Evolutionary conservation across 92 coral and sea anemone species (phyloP).

Genomic region (Siderastrea siderea): DNA sequence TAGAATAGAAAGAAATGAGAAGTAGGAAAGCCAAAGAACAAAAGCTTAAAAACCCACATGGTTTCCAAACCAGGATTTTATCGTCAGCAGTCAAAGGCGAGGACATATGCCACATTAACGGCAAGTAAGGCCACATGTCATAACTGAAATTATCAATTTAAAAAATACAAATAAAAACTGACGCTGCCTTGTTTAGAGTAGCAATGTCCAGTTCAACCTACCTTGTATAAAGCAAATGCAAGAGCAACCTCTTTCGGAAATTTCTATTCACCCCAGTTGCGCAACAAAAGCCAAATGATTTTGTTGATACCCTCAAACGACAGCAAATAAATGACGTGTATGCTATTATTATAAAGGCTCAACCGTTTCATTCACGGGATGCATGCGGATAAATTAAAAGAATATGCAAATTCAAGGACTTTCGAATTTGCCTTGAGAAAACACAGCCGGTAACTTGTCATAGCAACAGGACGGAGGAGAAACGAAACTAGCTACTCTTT

Average conservation of each 20-base stretch:
- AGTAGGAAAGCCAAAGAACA: too few species aligned
- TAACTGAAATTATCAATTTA: background rate
- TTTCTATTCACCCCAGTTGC: background rate
- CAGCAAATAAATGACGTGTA: conserved; percentile 11
- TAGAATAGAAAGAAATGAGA: background rate
- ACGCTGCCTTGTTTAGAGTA: too few species aligned
- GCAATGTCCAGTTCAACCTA: background rate
- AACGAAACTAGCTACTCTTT: background rate
- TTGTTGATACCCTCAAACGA: background rate
- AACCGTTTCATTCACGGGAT: background rate
- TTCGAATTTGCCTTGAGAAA: background rate
- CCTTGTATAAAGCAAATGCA: background rate
- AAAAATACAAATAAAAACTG: too few species aligned
- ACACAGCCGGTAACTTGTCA: conserved; percentile 19
- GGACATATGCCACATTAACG: too few species aligned
- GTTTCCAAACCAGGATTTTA: too few species aligned
- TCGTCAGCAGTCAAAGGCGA: background rate
- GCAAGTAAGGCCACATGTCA: background rate
- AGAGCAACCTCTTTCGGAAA: background rate
- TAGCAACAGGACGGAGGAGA: background rate
- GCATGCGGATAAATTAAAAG: background rate
- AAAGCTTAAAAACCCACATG: too few species aligned
- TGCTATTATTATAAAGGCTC: background rate
- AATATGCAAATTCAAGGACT: conserved; percentile 35
- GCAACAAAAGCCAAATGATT: background rate